A percentile compares a stretch with the other conserved stretches of the same genome.
These are phyloP conservation scores for Panopea generosa DNA, from an alignment of 2,888 invertebrate genomes.

Conservation along the genomic window DNA sequence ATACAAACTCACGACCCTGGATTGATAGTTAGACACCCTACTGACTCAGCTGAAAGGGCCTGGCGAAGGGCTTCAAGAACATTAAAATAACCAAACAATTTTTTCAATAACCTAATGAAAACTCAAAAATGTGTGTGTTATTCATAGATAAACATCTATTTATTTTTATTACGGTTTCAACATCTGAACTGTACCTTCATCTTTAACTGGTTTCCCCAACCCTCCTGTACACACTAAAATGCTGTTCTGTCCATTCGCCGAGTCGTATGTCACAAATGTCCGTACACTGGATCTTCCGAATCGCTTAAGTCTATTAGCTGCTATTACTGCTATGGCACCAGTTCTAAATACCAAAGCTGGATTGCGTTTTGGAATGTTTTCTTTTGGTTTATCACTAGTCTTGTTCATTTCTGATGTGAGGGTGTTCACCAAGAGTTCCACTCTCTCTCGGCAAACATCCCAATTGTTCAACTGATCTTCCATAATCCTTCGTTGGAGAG, in stretches of 20 bases:
- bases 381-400: slow-evolving; percentile 57
- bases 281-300: slow-evolving; percentile 67
- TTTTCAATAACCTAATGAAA: too few relatives aligned
- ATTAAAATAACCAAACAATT: too few relatives aligned
- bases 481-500: slow-evolving; percentile 76
- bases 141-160: slow-evolving; percentile 23
- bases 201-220: slow-evolving; percentile 49
- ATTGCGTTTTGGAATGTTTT: slow-evolving; percentile 57
- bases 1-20: too few relatives aligned
- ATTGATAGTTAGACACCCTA: too few relatives aligned
- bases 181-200: slow-evolving; percentile 50
- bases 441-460: slow-evolving; percentile 77
- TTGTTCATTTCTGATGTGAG: slow-evolving; percentile 71
- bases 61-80: too few relatives aligned
- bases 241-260: slow-evolving; percentile 71
- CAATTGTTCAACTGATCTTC: slow-evolving; percentile 77
- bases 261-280: slow-evolving; percentile 78
- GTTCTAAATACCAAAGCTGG: slow-evolving; percentile 78
- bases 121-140: not conserved
- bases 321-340: slow-evolving; percentile 80
- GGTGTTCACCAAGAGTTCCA: slow-evolving; percentile 72
- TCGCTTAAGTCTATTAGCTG: slow-evolving; percentile 78
- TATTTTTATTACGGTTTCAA: slow-evolving; percentile 6
- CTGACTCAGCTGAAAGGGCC: too few relatives aligned
- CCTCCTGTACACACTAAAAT: slow-evolving; percentile 78